A percentile compares a stretch with the other conserved stretches of the same genome.
These are phyloP conservation scores for Xiphophorus couchianus DNA, from an alignment of 2,113 vertebrate genomes.

Conservation along the genomic window DNA sequence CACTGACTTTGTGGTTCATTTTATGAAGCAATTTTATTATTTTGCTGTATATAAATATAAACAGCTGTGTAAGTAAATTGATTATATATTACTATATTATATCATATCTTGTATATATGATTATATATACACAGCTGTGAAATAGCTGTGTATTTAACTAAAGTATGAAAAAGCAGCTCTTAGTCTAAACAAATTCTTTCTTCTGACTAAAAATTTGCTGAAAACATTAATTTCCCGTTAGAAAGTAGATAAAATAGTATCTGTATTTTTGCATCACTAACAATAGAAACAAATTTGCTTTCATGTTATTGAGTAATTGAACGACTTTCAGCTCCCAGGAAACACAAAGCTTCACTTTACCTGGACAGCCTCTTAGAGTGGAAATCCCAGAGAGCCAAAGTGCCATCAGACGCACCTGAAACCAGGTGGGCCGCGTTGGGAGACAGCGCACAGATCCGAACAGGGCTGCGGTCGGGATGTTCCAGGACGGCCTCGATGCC, in stretches of 20 bases:
- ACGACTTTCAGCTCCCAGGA: too few species aligned
- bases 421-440: slow-evolving; percentile 78
- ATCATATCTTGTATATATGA: too few species aligned
- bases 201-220: neutral
- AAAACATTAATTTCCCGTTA: neutral
- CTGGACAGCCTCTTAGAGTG: slow-evolving; percentile 78
- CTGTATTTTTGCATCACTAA: too few species aligned
- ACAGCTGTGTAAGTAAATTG: too few species aligned
- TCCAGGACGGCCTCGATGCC: slow-evolving; percentile 82
- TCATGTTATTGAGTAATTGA: too few species aligned
- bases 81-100: too few species aligned
- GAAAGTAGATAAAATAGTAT: too few species aligned
- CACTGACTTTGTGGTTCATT: neutral
- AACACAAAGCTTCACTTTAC: slow-evolving; percentile 65
- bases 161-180: too few species aligned
- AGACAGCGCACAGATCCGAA: slow-evolving; percentile 88
- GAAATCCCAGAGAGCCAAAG: slow-evolving; percentile 87
- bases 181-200: neutral
- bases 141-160: too few species aligned
- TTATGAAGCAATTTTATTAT: too few species aligned
- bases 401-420: slow-evolving; percentile 90
- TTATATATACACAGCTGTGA: too few species aligned
- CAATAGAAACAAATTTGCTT: neutral
- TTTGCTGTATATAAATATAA: too few species aligned
- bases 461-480: slow-evolving; percentile 87